These are phyloP conservation scores for Chondrosia reniformis DNA, from an alignment of 37 sponge, comb jelly and placozoan genomes.

Conservation along the genomic window DNA sequence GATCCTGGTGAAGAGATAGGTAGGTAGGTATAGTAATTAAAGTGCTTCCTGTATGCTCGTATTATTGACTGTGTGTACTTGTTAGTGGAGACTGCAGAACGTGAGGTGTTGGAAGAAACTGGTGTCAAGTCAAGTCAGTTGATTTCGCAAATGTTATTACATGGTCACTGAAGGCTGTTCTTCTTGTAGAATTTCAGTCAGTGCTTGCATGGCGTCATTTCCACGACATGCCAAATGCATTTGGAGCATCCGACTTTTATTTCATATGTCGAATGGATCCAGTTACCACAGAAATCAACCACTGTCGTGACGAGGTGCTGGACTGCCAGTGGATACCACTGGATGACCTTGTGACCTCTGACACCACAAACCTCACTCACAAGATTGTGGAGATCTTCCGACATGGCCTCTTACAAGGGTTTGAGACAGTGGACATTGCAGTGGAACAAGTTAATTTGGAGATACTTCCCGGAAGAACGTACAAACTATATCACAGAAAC, in stretches of 20 bases:
- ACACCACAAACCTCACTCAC: constrained; percentile 46
- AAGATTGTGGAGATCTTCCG: constrained; percentile 8
- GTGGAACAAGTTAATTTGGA: constrained; percentile 4
- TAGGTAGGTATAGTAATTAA: constrained; percentile 8
- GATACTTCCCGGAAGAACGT: constrained; percentile 18
- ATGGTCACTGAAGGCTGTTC: background rate
- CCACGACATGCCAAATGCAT: constrained; percentile 54
- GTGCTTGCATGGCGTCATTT: constrained; percentile 75
- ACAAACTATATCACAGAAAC: constrained; percentile 40
- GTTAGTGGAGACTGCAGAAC: constrained; percentile 64
- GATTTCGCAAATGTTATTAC: background rate
- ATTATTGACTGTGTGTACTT: background rate
- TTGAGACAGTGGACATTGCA: constrained; percentile 20
- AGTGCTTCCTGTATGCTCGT: background rate
- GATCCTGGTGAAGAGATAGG: constrained; percentile 77
- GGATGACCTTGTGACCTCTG: constrained; percentile 33
- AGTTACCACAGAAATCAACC: constrained; percentile 46
- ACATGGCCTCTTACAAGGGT: constrained; percentile 28
- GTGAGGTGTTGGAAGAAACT: constrained; percentile 84
- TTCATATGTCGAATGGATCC: constrained; percentile 77
- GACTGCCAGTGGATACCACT: constrained; percentile 74
- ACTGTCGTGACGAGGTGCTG: constrained; percentile 60
- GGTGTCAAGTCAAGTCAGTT: constrained; percentile 66
- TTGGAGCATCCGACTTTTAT: constrained; percentile 67
- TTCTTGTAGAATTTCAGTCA: constrained; percentile 53